These are phyloP conservation scores for Platysteira castanea DNA, from an alignment of 2,113 vertebrate species.

Conservation along the genomic window DNA sequence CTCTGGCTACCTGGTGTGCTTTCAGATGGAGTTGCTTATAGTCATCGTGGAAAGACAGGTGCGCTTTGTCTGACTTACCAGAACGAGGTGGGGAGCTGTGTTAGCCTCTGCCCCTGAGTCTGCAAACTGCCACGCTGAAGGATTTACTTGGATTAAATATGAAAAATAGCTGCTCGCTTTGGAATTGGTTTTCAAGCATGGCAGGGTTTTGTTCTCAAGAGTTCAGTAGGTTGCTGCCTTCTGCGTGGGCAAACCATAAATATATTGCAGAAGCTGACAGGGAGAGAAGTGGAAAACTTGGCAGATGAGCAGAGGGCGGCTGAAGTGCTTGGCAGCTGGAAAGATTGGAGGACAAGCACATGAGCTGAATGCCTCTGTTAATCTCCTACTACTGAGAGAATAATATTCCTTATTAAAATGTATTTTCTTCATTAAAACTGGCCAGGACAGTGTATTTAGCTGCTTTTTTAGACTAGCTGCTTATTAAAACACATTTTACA, in stretches of 20 bases:
- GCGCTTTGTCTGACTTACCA: background rate
- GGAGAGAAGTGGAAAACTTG: background rate
- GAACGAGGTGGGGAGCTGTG: background rate
- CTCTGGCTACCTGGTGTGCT: slow-evolving; percentile 95
- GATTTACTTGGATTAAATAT: background rate
- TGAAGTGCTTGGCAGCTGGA: background rate
- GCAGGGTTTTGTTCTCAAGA: background rate
- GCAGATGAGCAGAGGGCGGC: background rate
- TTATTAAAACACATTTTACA: background rate
- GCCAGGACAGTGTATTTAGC: background rate
- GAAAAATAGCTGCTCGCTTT: background rate
- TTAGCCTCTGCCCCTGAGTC: background rate
- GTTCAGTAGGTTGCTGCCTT: background rate
- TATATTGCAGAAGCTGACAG: background rate
- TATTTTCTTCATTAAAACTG: background rate
- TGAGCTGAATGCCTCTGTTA: background rate
- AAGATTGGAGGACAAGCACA: background rate
- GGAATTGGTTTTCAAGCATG: background rate
- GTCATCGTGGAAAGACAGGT: slow-evolving; percentile 92
- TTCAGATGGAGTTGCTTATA: slow-evolving; percentile 95
- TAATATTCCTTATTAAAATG: background rate
- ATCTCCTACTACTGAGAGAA: background rate
- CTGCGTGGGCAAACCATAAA: background rate
- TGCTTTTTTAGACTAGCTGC: background rate
- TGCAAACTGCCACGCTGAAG: background rate